phyloP scores from a whole-genome alignment of 2,888 invertebrate species.

The Campoplex capitator region DNA sequence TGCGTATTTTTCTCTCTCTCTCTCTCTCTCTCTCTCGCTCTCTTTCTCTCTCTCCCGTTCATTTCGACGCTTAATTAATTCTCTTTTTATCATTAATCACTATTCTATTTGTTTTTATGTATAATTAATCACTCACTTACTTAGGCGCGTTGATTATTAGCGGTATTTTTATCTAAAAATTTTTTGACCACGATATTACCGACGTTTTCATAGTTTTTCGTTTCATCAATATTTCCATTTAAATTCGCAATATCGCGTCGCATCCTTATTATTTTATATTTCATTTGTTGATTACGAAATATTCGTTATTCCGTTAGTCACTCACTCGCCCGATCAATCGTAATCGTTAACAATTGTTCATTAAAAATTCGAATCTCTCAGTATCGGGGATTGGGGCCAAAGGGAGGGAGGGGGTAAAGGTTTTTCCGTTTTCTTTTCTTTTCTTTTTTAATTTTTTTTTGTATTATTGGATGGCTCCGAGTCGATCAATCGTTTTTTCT shows the following conservation, averaged over 20 bases:
- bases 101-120: constrained; percentile 32
- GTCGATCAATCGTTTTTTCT: constrained; percentile 73
- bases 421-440: constrained; percentile 50
- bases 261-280: background rate
- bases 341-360: background rate
- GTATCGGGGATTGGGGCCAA: background rate
- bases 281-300: background rate
- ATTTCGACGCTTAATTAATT: constrained; percentile 5
- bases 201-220: background rate
- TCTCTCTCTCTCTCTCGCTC: background rate
- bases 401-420: background rate
- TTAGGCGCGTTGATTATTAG: constrained; percentile 79
- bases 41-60: background rate
- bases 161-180: constrained; percentile 58
- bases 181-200: constrained; percentile 24
- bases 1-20: constrained; percentile 70
- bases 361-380: constrained; percentile 12
- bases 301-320: background rate
- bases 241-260: background rate
- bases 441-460: background rate
- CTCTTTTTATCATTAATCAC: background rate
- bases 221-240: constrained; percentile 11
- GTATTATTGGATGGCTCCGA: constrained; percentile 80
- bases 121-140: constrained; percentile 73
- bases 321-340: background rate